Base-by-base conservation (phyloP, 2,113 vertebrate genomes). In the Podiceps cristatus region DNA sequence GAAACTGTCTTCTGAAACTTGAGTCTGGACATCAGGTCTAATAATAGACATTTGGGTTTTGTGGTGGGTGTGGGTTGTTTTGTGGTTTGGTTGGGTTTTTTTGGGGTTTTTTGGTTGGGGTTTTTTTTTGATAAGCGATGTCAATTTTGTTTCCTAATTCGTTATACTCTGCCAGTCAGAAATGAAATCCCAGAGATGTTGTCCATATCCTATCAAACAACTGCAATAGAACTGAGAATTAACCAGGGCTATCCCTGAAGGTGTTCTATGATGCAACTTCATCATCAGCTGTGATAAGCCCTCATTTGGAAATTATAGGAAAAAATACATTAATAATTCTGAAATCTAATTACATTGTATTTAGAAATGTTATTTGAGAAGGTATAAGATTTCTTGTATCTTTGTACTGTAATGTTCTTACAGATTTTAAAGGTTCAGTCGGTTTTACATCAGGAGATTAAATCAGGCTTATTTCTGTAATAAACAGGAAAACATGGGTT, bases 101-200 rank as follows among this genome's bases (percentile, higher is more conserved):
- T 37, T 37, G 37, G n/a, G n/a, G n/a, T 37, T 37, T 37, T 37
- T 37, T 37, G 37, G 37, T 37, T 37, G 37, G 37, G 37, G 37
- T 7, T 37, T 37, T 37, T 37, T 37, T 95, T 86, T 90, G 95
- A 67, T 95, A 92, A 72, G 62, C 28, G n/a, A 50, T 92, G 81
- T 94, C 69, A 64, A 66, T 95, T 95, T 29, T 78, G 27, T 82
- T 95, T 88, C 66, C n/a, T 89, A 53, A 80, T 76, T 77, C 90
- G 76, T 83, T 93, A 23, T 14, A 55, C 4, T 47, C 35, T 90
- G 58, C 13, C 52, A 72, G 64, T 77, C 68, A 88, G 77, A 93
- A 95, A 88, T 79, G 23, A 86, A 94, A 68, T 63, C 31, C 33
- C 50, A 37, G 45, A 93, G 93, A 42, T 72, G 56, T 49, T 96